Evolutionary conservation across 2,888 invertebrate genomes (phyloP).

Genomic region (Brachylomia viminalis): DNA sequence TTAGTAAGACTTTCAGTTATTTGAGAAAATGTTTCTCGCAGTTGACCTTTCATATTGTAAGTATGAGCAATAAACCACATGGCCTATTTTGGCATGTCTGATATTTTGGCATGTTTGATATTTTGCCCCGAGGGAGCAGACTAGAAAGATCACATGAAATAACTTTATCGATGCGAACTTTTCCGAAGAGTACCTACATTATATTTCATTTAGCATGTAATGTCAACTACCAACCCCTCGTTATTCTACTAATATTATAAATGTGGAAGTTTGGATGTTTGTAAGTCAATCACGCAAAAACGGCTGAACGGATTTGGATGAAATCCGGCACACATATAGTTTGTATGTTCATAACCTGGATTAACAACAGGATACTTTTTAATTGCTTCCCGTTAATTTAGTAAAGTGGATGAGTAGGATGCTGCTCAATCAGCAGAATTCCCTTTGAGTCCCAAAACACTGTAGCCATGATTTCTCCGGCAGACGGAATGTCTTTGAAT

Average conservation of each 20-base stretch:
- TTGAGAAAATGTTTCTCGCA: constrained; percentile 17
- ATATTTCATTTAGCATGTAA: not conserved
- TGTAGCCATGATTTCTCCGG: no score
- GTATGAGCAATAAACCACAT: constrained; percentile 49
- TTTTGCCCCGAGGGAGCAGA: constrained; percentile 64
- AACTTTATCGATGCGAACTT: constrained; percentile 47
- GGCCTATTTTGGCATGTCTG: constrained; percentile 57
- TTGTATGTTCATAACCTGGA: no score
- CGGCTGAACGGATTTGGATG: not conserved
- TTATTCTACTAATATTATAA: not conserved
- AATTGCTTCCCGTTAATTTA: no score
- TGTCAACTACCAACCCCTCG: not conserved
- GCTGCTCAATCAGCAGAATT: no score
- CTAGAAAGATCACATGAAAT: constrained; percentile 71
- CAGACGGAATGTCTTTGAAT: no score
- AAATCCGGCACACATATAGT: not conserved
- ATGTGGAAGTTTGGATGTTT: not conserved
- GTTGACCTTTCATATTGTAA: constrained; percentile 58
- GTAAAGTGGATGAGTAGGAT: no score
- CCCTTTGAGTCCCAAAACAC: no score
- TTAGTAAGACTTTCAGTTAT: constrained; percentile 32
- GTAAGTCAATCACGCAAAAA: not conserved
- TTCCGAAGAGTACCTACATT: not conserved
- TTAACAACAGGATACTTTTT: no score
- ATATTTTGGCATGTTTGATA: constrained; percentile 56